Conservation (phyloP, 2,888 invertebrate genomes). For the Stenichneumon culpator region DNA sequence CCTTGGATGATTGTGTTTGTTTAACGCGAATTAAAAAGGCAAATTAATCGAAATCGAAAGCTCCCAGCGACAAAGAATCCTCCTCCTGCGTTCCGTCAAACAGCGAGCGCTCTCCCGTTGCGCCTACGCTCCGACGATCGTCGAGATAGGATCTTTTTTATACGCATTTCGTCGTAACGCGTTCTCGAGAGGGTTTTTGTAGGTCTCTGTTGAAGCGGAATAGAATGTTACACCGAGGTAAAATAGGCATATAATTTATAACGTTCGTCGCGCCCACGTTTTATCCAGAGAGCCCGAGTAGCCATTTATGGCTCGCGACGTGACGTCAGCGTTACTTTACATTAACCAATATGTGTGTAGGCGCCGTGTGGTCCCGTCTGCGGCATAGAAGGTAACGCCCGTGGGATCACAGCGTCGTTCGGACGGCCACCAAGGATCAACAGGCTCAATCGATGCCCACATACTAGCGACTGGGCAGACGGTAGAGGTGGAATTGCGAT, state of each 20-base stretch:
- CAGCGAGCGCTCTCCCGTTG: constrained; percentile 22
- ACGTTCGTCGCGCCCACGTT: constrained; percentile 80
- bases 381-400: constrained; percentile 82
- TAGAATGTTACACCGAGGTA: constrained; percentile 66
- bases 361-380: constrained; percentile 69
- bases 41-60: constrained; percentile 44
- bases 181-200: constrained; percentile 52
- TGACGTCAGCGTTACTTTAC: constrained; percentile 84
- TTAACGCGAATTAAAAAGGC: not conserved
- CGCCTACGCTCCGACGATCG: constrained; percentile 51
- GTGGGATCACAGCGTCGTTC: constrained; percentile 78
- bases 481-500: constrained; percentile 30
- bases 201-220: constrained; percentile 61
- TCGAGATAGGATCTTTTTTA: constrained; percentile 58
- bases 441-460: constrained; percentile 67
- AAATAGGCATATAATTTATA: constrained; percentile 82
- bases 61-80: constrained; percentile 23
- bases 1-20: not conserved
- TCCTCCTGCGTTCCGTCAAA: not conserved
- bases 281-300: constrained; percentile 76
- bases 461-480: constrained; percentile 37
- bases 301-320: constrained; percentile 81
- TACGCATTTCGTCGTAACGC: constrained; percentile 61
- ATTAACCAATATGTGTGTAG: constrained; percentile 81
- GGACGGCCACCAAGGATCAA: constrained; percentile 72